phyloP scores from a whole-genome alignment of 2,888 invertebrate genomes.

The Malthinus seriepunctatus region DNA sequence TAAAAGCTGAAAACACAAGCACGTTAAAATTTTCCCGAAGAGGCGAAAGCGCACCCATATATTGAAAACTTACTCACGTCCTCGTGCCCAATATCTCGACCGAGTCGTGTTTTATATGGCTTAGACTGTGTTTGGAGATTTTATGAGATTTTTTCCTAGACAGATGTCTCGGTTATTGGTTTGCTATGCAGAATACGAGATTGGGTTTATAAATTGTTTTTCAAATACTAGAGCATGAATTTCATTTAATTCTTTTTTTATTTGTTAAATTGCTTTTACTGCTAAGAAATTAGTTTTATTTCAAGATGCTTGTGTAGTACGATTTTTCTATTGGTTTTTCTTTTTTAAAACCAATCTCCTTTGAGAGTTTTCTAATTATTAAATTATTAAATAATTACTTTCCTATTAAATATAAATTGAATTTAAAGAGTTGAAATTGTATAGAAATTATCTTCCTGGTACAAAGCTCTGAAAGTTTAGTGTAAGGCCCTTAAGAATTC shows the following conservation, averaged over 20 bases:
- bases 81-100: conserved; percentile 45
- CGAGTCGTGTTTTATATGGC: conserved; percentile 46
- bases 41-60: conserved; percentile 46
- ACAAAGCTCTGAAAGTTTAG: too few species aligned
- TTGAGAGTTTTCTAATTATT: too few species aligned
- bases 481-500: too few species aligned
- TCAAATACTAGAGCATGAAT: conserved; percentile 4
- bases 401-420: too few species aligned
- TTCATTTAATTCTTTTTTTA: conserved; percentile 6
- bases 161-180: conserved; percentile 50
- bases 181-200: conserved; percentile 49
- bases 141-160: conserved; percentile 50
- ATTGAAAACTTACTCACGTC: conserved; percentile 53
- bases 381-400: too few species aligned
- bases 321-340: too few species aligned
- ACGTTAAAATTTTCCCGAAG: conserved; percentile 25
- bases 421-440: too few species aligned
- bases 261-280: conserved; percentile 3
- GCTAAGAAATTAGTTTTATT: not conserved
- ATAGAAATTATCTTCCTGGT: too few species aligned
- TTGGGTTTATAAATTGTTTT: conserved; percentile 38
- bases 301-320: too few species aligned
- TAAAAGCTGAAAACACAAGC: conserved; percentile 50
- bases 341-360: too few species aligned
- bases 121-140: conserved; percentile 45